Evolutionary conservation across 2,888 invertebrate species (phyloP).

Genomic region (Rotaria socialis): DNA sequence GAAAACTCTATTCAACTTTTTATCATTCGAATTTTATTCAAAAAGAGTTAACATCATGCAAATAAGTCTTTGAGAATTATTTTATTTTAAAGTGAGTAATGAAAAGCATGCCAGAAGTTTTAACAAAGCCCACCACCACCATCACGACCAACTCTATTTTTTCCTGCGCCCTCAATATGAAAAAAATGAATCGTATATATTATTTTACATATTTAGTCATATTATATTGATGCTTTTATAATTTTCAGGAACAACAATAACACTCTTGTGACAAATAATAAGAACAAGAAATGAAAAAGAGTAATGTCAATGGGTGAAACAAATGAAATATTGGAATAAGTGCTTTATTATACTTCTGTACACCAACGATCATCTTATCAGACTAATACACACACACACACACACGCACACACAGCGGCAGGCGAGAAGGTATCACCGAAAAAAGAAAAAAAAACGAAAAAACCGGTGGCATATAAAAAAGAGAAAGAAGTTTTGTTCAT

Average conservation of each 20-base stretch:
- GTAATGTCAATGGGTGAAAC: neutral
- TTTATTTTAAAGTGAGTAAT: neutral
- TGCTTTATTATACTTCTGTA: neutral
- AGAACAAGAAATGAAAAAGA: neutral
- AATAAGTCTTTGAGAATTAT: neutral
- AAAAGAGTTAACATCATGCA: too few relatives aligned
- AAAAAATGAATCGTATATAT: neutral
- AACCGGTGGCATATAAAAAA: conserved; percentile 3
- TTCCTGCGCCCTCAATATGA: neutral
- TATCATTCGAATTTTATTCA: too few relatives aligned
- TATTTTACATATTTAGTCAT: conserved; percentile 1
- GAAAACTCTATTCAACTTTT: too few relatives aligned
- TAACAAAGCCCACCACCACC: neutral
- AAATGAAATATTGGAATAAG: conserved; percentile 14
- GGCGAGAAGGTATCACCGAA: conserved; percentile 22
- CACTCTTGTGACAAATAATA: conserved; percentile 22
- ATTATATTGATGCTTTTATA: neutral
- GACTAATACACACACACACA: conserved; percentile 23
- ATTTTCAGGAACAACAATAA: neutral
- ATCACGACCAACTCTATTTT: neutral
- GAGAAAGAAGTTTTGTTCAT: neutral
- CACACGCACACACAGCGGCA: neutral
- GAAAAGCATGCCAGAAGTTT: neutral
- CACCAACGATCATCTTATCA: neutral
- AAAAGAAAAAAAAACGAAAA: neutral